These are phyloP conservation scores for Tetragonisca angustula DNA, from an alignment of 2,888 invertebrate species.

Conservation along the genomic window DNA sequence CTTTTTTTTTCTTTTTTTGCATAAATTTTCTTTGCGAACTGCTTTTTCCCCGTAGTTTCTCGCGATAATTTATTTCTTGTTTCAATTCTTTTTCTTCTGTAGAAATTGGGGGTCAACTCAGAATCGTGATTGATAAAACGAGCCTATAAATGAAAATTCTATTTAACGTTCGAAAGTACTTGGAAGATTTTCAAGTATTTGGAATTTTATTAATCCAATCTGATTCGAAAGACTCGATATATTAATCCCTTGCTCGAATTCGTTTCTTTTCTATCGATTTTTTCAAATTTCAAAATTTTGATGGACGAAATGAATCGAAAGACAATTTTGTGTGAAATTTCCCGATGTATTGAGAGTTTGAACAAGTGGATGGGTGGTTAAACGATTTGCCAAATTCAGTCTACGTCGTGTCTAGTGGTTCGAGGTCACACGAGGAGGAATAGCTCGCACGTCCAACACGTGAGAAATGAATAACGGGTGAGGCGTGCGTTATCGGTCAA, in stretches of 20 bases:
- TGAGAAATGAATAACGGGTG: slow-evolving; percentile 45
- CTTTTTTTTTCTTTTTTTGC: too few species aligned
- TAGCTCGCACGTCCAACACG: slow-evolving; percentile 33
- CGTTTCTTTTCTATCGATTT: too few species aligned
- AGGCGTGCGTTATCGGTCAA: slow-evolving; percentile 45
- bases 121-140: not conserved
- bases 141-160: not conserved
- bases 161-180: not conserved
- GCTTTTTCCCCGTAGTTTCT: not conserved
- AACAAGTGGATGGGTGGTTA: not conserved
- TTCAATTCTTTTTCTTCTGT: not conserved
- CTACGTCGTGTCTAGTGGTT: slow-evolving; percentile 34
- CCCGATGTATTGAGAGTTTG: not conserved
- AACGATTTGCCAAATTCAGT: slow-evolving; percentile 44
- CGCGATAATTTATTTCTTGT: not conserved
- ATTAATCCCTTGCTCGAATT: too few species aligned
- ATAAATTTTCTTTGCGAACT: too few species aligned
- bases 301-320: not conserved
- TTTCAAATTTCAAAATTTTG: not conserved
- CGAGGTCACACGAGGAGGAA: slow-evolving; percentile 46
- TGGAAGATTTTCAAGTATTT: too few species aligned
- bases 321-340: not conserved
- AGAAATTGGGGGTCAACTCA: not conserved
- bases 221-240: too few species aligned
- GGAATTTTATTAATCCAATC: too few species aligned